phyloP scores from a whole-genome alignment of 2,113 vertebrate species.

The Mormoops blainvillei region DNA sequence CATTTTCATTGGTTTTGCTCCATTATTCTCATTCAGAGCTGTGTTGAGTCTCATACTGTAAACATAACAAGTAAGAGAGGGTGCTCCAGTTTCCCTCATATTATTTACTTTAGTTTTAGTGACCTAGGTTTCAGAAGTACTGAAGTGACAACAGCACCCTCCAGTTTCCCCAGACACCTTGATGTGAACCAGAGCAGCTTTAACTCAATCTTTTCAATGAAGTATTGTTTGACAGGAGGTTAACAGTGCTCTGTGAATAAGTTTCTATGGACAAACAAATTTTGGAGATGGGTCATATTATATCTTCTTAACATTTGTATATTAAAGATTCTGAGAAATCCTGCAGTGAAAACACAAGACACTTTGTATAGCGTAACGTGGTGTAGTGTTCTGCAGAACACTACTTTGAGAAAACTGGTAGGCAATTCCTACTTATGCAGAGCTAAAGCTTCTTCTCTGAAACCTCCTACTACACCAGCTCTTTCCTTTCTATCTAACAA shows the following conservation, averaged over 20 bases:
- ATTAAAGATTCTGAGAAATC: neutral
- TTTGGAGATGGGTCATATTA: neutral
- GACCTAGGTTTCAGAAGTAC: neutral
- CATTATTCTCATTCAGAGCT: neutral
- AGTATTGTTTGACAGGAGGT: constrained; percentile 1
- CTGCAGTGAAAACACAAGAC: neutral
- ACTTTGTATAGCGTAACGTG: neutral
- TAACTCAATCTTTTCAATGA: constrained; percentile 20
- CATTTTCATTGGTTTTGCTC: neutral
- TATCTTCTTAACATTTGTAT: neutral
- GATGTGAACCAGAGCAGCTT: neutral
- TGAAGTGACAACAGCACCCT: neutral
- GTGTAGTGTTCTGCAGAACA: neutral
- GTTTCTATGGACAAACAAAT: constrained; percentile 5
- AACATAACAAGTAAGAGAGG: neutral
- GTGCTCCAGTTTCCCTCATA: neutral
- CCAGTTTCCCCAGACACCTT: neutral
- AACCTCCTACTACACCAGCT: neutral
- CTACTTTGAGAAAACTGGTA: neutral
- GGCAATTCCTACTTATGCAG: neutral
- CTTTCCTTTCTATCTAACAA: neutral
- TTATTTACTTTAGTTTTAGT: neutral
- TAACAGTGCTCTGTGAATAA: constrained; percentile 40
- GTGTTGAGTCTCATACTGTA: neutral
- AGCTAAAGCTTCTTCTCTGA: neutral